Conservation (phyloP, 53 echinoderm and acorn worm genomes). For the Paelopatides confundens region DNA sequence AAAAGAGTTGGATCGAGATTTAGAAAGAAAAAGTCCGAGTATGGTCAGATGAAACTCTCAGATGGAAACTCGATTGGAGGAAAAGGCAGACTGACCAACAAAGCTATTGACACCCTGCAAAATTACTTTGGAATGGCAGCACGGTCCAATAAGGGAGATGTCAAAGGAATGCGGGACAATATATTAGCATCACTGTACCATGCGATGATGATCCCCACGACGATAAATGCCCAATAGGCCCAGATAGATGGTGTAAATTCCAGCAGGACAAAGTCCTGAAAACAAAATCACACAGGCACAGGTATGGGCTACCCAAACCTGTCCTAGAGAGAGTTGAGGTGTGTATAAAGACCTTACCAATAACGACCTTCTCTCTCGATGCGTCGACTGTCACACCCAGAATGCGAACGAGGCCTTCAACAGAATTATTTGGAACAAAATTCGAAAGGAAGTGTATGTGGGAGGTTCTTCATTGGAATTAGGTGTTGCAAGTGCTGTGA, state of each 20-base stretch:
- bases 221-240: constrained; percentile 4
- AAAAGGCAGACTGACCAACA: constrained; percentile 38
- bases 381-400: constrained; percentile 31
- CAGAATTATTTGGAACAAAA: constrained; percentile 2
- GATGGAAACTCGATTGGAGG: constrained; percentile 54
- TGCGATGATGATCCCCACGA: constrained; percentile 29
- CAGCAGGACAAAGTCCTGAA: constrained; percentile 4
- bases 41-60: constrained; percentile 34
- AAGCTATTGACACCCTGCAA: constrained; percentile 47
- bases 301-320: neutral
- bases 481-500: neutral
- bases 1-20: constrained; percentile 35
- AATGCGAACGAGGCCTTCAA: constrained; percentile 37
- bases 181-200: constrained; percentile 40
- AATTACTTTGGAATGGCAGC: constrained; percentile 44
- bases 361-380: constrained; percentile 33
- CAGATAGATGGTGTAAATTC: constrained; percentile 35
- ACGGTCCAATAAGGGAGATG: constrained; percentile 22
- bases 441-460: constrained; percentile 38
- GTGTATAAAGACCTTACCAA: constrained; percentile 39
- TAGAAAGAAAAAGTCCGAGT: constrained; percentile 25
- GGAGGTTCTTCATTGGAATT: neutral
- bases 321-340: constrained; percentile 2
- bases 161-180: neutral
- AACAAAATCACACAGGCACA: constrained; percentile 27